A percentile compares a stretch with the other conserved stretches of the same genome.
Conservation (phyloP, 2,113 vertebrate genomes). For the Apodemus sylvaticus region DNA sequence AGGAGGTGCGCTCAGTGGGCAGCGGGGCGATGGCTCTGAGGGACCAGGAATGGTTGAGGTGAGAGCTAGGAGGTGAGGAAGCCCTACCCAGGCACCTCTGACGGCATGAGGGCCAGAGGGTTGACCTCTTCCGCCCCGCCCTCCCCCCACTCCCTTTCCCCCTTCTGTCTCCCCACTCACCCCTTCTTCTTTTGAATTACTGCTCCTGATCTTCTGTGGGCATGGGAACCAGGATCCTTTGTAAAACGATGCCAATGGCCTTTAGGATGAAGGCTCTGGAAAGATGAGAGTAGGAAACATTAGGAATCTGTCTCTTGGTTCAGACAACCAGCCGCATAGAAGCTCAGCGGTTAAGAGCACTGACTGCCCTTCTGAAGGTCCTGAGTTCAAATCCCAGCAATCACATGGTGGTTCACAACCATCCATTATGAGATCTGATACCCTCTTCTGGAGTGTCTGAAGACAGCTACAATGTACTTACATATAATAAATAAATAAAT, state of each 20-base stretch:
- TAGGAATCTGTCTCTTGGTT: background rate
- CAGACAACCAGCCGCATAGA: background rate
- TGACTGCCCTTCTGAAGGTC: no score
- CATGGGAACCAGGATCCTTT: background rate
- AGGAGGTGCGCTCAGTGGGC: background rate
- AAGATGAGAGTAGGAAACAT: background rate
- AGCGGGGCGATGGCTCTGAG: background rate
- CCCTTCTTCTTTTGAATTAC: background rate
- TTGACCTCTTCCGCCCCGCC: background rate
- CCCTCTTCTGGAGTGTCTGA: no score
- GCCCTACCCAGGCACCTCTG: background rate
- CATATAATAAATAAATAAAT: no score
- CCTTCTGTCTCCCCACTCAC: background rate
- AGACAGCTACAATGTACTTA: no score
- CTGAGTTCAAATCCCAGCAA: no score
- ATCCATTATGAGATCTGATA: no score
- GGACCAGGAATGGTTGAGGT: background rate
- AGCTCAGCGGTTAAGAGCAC: no score
- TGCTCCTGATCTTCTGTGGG: background rate
- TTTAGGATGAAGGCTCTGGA: background rate
- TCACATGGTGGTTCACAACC: no score
- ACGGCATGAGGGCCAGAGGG: background rate
- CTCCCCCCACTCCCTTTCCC: no score
- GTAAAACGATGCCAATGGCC: background rate
- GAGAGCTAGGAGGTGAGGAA: background rate